Evolutionary conservation across 2,113 vertebrate species (phyloP), one percentile per base, ranked within the genome.

Genomic region (Halichoeres trimaculatus): DNA sequence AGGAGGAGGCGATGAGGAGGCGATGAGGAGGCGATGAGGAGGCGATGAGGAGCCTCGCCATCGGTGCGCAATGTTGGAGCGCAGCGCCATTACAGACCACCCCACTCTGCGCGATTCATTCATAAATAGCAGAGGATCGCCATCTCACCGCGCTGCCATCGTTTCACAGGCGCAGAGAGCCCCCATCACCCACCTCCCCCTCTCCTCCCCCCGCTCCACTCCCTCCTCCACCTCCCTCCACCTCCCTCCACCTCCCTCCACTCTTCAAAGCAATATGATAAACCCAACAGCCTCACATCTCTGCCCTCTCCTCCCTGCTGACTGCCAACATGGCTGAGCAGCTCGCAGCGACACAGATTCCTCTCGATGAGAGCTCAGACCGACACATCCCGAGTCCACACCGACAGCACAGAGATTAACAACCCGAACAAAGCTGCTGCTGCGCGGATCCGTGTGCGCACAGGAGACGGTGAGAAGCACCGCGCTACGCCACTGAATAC

Each of bases 61-160:
- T 78, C 51, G 68, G 56, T 72, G 80, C 66, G 80, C 80, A 87
- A 73, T 83, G 19, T 83, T 81, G 76, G 82, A 89, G 84, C 82
- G 80, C 85, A 89, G 38, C 91, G 90, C 91, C 89, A 92, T 92
- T 90, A 90, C 81, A 87, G 85, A 82, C 62, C 83, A 84, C 63
- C 86, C 80, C 62, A 80, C 86, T 89, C 86, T 40, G 63, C 69
- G 43, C 11, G 80, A 81, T 92, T 92, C 92, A 93, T 93, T 94
- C 91, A 93, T 93, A 93, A 94, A 93, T 92, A 92, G 82, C 90
- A 68, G 83, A 90, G 87, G 86, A 91, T 90, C 89, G 89, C 87
- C 86, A 91, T 92, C 87, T 89, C 90, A 45, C 85, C 80, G 86
- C 59, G 61, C 84, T 89, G 87, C 84, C 79, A 85, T 90, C 79